Evolutionary conservation across 2,797 vertebrate genomes (phyloP), one percentile per base, ranked within the genome.

Genomic region (Phyllotis vaccarum): DNA sequence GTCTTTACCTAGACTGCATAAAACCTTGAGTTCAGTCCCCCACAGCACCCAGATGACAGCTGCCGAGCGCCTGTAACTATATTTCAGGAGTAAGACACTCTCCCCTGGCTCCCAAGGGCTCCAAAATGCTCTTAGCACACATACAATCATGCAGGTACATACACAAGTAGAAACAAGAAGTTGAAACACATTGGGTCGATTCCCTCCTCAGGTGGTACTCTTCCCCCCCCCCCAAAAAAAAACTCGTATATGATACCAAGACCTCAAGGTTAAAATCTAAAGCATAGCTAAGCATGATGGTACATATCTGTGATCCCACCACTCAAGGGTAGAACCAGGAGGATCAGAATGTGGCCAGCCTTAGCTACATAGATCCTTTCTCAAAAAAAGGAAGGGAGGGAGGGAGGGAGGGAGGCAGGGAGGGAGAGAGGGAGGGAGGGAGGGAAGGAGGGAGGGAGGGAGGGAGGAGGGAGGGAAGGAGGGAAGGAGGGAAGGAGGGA

Each of bases 221-320:
- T 92, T 83, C 90, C 87, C 31, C 80, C 19, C 5, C 1, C 17
- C 17, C 62, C n/a, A 49, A 86, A 46, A 43, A 34, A 49, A 81
- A 82, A 9, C 46, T 49, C 56, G 83, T 62, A 93, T 12, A 78
- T 5, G 64, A 81, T 81, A 90, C 58, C 89, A 95, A 96, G 60
- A 90, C 70, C 81, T 85, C 56, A 70, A 78, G 60, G 72, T 86
- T 83, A 96, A 94, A 94, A 96, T 92, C 52, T 56, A 79, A 90
- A 95, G 40, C 12, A 82, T 43, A 60, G 56, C 19, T 56, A 24
- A 60, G 22, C 70, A 75, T 34, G 54, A 52, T 0, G 0, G 54
- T 19, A 49, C 40, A 62, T 62, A 34, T 2, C 43, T 62, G 56
- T 16, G 34, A 24, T 64, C 58, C 87, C 31, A 64, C 5, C 40